Evolutionary conservation across 2,797 vertebrate genomes (phyloP), one percentile per base, ranked within the genome.

Genomic region (Nyctibius grandis): DNA sequence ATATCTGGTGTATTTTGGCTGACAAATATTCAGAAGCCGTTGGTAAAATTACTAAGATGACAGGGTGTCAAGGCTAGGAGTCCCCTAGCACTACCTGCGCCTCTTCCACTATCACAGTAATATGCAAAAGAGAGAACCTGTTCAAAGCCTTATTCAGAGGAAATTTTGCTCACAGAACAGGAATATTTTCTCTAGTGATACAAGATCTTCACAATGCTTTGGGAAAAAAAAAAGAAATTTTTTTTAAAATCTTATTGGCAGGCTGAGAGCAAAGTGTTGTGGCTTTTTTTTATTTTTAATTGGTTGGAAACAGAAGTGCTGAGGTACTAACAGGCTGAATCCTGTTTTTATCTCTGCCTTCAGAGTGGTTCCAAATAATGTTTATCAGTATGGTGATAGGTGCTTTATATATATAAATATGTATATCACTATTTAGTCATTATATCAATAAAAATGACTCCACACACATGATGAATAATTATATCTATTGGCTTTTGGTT

Each of bases 171-270:
- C 21, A 28, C 11, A 77, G 12, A 50, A 50, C 9, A 87, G 11
- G 21, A 69, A n/a, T 61, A 38, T 36, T 82, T 91, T 84, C 22
- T n/a, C 12, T 26, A 65, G 26, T 51, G 11, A 34, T 29, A 44
- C 10, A 45, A 69, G 89, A 81, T 29, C 18, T 42, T n/a, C 33
- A 16, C 15, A 73, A n/a, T 18, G 22, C 1, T 61, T 53, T 23
- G 9, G 2, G 0, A 13, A 40, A 2, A 14, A 19, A n/a, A 21
- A 38, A 59, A n/a, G n/a, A n/a, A n/a, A n/a, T n/a, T n/a, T n/a
- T n/a, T n/a, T n/a, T n/a, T n/a, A n/a, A 76, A 51, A 8, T 6
- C 21, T 11, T 56, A 10, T 50, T 81, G n/a, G n/a, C n/a, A n/a
- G n/a, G n/a, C n/a, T n/a, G n/a, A n/a, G n/a, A n/a, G n/a, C n/a